phyloP scores from a whole-genome alignment of 1,140 invertebrate genomes.

The Drosophila micromelanica region DNA sequence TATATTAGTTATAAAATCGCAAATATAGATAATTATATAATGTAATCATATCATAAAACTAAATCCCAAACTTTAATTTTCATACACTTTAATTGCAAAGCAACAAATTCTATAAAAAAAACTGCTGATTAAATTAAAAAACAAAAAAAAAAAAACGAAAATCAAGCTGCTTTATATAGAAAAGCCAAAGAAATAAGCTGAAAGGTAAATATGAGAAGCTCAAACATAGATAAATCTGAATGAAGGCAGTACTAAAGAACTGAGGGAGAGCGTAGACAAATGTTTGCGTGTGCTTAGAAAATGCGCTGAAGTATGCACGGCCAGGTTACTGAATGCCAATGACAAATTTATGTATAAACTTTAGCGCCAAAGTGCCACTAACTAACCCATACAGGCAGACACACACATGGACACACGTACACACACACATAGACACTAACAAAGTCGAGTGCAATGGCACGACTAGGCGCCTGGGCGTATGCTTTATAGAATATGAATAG shows the following conservation, averaged over 20 bases:
- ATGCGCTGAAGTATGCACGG: conserved; percentile 38
- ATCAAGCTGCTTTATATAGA: conserved; percentile 13
- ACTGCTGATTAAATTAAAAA: conserved; percentile 37
- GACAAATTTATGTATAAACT: conserved; percentile 82
- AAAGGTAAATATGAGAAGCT: conserved; percentile 23
- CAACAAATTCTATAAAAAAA: neutral
- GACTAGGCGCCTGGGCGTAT: conserved; percentile 50
- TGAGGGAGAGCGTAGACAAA: conserved; percentile 43
- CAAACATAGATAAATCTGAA: conserved; percentile 37
- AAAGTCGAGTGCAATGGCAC: conserved; percentile 72
- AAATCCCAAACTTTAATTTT: neutral
- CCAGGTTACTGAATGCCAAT: conserved; percentile 70
- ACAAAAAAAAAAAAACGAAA: conserved; percentile 16
- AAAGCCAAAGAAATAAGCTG: conserved; percentile 21
- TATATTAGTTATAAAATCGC: too few species aligned
- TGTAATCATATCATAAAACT: too few species aligned
- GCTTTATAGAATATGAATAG: conserved; percentile 71
- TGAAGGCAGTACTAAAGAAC: conserved; percentile 4
- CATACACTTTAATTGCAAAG: too few species aligned
- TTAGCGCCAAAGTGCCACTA: conserved; percentile 80
- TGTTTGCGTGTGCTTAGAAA: conserved; percentile 43
- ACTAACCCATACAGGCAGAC: conserved; percentile 65
- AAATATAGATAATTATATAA: too few species aligned
- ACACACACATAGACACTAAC: conserved; percentile 3
- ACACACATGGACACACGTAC: conserved; percentile 12